phyloP scores from a whole-genome alignment of 2,888 invertebrate species.

The Pterobdella sp. region DNA sequence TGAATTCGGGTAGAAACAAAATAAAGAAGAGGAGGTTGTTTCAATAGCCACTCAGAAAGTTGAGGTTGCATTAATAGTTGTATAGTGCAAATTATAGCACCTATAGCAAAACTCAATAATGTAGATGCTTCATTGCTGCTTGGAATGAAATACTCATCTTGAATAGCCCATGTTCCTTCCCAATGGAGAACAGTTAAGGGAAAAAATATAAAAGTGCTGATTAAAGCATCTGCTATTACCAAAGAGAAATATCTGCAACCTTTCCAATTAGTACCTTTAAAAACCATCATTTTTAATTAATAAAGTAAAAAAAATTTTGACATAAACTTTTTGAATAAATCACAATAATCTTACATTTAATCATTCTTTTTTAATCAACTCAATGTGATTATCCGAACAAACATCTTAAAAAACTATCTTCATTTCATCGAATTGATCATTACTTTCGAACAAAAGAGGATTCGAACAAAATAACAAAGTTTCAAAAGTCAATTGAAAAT shows the following conservation, averaged over 20 bases:
- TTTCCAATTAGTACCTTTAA: neutral
- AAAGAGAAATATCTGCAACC: neutral
- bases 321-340: too few relatives aligned
- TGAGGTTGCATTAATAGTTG: conserved; percentile 35
- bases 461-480: too few relatives aligned
- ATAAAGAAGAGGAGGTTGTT: conserved; percentile 14
- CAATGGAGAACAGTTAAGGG: conserved; percentile 38
- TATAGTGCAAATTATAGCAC: conserved; percentile 32
- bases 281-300: too few relatives aligned
- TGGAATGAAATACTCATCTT: conserved; percentile 37
- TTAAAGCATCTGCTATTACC: conserved; percentile 33
- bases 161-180: conserved; percentile 40
- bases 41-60: conserved; percentile 27
- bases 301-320: too few relatives aligned
- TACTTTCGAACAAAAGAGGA: too few relatives aligned
- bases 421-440: too few relatives aligned
- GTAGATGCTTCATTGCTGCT: conserved; percentile 30
- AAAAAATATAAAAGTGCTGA: conserved; percentile 37
- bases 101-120: conserved; percentile 36
- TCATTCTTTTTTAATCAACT: too few relatives aligned
- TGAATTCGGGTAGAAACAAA: conserved; percentile 33
- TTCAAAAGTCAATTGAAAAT: too few relatives aligned
- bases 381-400: too few relatives aligned
- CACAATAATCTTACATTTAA: too few relatives aligned
- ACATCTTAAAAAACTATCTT: too few relatives aligned